Evolutionary conservation across 2,888 invertebrate genomes (phyloP).

Genomic region (Pollenia amentaria): DNA sequence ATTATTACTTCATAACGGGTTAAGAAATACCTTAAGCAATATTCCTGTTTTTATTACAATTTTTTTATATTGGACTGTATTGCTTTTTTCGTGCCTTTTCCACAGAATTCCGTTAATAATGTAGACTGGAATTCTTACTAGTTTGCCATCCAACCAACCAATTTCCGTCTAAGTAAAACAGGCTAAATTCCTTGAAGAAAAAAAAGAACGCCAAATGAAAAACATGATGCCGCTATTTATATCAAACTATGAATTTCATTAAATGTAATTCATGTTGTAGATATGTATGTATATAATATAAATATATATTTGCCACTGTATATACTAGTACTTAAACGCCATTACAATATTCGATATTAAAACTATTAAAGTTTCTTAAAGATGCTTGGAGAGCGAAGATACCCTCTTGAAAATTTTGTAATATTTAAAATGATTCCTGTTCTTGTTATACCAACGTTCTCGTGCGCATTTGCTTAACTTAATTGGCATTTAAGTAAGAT

Average conservation of each 20-base stretch:
- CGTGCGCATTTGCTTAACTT: no score
- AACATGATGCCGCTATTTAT: slow-evolving; percentile 33
- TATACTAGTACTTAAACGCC: background rate
- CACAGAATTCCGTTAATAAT: slow-evolving; percentile 18
- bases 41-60: slow-evolving; percentile 2
- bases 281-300: background rate
- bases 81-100: background rate
- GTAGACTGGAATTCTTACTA: slow-evolving; percentile 16
- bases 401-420: background rate
- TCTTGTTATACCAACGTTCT: no score
- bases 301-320: background rate
- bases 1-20: background rate
- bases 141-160: slow-evolving; percentile 27
- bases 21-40: background rate
- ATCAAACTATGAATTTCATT: slow-evolving; percentile 50
- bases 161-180: slow-evolving; percentile 34
- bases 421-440: no score
- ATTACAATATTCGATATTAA: slow-evolving; percentile 2
- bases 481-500: no score
- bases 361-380: slow-evolving; percentile 8
- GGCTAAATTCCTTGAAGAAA: slow-evolving; percentile 30
- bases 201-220: slow-evolving; percentile 11
- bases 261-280: slow-evolving; percentile 17
- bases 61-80: background rate
- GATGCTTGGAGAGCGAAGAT: background rate